These are phyloP conservation scores for Drosophila monieri DNA, from an alignment of 2,888 invertebrate genomes.

Conservation along the genomic window DNA sequence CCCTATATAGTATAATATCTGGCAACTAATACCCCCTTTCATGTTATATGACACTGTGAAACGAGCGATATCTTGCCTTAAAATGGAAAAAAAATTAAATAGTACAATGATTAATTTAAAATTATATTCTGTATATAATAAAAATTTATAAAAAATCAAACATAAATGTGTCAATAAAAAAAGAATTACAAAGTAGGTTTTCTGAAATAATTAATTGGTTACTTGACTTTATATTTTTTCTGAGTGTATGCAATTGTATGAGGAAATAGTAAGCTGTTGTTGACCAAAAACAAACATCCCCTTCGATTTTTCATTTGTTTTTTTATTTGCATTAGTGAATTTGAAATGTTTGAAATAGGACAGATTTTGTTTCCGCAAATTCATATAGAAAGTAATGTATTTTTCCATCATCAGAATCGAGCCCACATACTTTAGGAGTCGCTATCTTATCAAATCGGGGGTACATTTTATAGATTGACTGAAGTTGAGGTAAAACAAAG, in stretches of 20 bases:
- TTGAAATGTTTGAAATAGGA: neutral
- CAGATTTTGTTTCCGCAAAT: neutral
- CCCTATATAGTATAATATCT: neutral
- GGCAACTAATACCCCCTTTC: neutral
- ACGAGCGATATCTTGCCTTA: neutral
- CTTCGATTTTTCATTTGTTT: neutral
- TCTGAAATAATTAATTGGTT: neutral
- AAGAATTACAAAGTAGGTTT: neutral
- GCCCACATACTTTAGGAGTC: neutral
- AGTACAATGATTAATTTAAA: neutral
- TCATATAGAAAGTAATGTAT: too few relatives aligned
- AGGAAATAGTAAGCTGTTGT: neutral
- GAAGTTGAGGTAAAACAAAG: slow-evolving; percentile 1
- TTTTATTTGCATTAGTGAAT: neutral
- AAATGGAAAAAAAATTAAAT: neutral
- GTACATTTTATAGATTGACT: slow-evolving; percentile 1
- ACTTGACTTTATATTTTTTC: neutral
- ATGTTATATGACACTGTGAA: neutral
- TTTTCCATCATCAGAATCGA: neutral
- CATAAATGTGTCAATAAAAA: too few relatives aligned
- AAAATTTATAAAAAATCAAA: neutral
- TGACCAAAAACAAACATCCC: neutral
- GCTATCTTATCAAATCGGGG: slow-evolving; percentile 29
- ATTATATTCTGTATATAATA: neutral
- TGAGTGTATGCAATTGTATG: neutral